These are phyloP conservation scores for Cyanoderma ruficeps DNA, from an alignment of 2,113 vertebrate genomes.

Conservation along the genomic window DNA sequence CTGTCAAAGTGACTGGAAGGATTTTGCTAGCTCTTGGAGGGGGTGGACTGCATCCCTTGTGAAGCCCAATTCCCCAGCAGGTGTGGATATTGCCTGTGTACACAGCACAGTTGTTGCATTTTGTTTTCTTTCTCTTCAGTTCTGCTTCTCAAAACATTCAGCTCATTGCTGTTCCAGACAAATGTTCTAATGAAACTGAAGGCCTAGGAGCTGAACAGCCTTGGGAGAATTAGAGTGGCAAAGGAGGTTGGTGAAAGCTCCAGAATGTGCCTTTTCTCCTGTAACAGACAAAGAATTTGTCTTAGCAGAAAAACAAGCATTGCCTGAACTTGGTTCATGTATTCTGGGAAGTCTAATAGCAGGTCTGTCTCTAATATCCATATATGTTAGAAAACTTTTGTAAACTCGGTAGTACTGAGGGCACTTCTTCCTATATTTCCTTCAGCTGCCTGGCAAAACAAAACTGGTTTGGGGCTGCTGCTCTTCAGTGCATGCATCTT, in stretches of 20 bases:
- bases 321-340: background rate
- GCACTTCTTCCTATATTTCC: background rate
- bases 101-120: background rate
- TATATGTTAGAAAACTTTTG: background rate
- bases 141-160: background rate
- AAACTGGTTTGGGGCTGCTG: background rate
- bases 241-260: background rate
- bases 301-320: background rate
- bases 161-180: background rate
- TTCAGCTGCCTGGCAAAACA: background rate
- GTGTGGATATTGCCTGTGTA: background rate
- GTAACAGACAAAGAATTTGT: background rate
- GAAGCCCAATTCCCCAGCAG: background rate
- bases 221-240: background rate
- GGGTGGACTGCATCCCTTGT: background rate
- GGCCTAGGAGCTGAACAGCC: accelerated
- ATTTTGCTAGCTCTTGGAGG: background rate
- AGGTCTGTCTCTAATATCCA: background rate
- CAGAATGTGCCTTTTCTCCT: background rate
- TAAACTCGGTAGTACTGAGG: background rate
- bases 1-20: background rate
- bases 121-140: background rate
- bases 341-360: background rate
- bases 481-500: background rate
- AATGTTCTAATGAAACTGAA: background rate